Percentiles rank a stretch among this genome's conserved stretches.
Conservation (phyloP, 2,113 vertebrate genomes). For the Nycticebus coucang region DNA sequence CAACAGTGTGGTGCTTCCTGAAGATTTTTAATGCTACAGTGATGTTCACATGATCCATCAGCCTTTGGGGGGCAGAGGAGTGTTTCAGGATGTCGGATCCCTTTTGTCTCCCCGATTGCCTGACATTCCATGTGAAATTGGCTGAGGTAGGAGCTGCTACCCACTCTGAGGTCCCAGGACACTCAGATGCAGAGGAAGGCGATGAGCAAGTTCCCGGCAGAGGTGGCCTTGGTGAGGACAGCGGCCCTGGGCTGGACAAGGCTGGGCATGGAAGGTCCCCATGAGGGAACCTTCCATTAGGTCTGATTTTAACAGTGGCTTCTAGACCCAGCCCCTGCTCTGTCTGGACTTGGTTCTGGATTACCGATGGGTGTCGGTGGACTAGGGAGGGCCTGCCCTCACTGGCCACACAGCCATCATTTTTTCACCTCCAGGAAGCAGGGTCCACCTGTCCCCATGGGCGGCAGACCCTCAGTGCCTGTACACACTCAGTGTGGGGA, state of each 20-base stretch:
- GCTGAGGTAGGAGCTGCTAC: accelerated
- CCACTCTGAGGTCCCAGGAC: accelerated
- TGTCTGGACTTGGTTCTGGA: accelerated
- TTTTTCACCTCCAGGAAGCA: accelerated
- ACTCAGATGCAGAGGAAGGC: accelerated
- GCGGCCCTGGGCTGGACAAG: neutral
- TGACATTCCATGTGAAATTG: neutral
- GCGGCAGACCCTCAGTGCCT: accelerated
- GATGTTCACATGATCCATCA: accelerated
- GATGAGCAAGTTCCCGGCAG: accelerated
- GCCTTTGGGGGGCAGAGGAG: accelerated
- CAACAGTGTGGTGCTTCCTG: accelerated
- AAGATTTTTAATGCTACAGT: accelerated
- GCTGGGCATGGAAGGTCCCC: accelerated
- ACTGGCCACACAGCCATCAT: accelerated
- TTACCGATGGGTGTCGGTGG: accelerated
- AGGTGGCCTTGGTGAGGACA: accelerated
- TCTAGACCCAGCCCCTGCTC: accelerated
- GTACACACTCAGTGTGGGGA: accelerated
- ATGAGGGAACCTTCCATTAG: accelerated
- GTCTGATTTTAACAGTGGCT: accelerated
- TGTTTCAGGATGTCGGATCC: accelerated
- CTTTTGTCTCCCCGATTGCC: accelerated
- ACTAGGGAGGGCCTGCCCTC: accelerated
- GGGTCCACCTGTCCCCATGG: accelerated